Base-by-base conservation (phyloP, 2,888 invertebrate species). In the Cistogaster globosa region DNA sequence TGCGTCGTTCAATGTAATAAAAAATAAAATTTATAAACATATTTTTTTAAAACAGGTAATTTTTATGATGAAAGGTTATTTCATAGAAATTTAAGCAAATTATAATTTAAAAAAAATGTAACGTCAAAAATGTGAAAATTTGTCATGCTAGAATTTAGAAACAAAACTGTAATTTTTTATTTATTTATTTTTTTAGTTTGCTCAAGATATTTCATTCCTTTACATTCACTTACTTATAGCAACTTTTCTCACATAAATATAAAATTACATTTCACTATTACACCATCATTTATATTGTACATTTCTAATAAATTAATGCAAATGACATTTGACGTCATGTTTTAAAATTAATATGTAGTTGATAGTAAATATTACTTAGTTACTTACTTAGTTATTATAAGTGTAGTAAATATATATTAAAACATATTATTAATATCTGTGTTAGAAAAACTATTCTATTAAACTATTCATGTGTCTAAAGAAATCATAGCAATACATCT, bases 311-410 rank as follows among this genome's bases (percentile, higher is more conserved):
- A 55, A 26, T 26, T 57, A 74, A 78, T 78, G 74, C 22, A 68
- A 77, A 53, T 77, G 60, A 69, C 62, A 78, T 69, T 68, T 78
- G 62, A 69, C 22, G 78, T 78, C 74, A 79, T 63, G 26, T 55
- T 72, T 83, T 53, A 32, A 83, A 63, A 42, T 51, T 55, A 76
- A 75, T 55, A n/a, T n/a, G n/a, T n/a, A 53, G 45, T 48, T 48
- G 12, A 48, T 48, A 11, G 42, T 42, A 2, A 11, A 12, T 42
- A 42, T 9, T 38, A 42, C 42, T 32, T 8, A 32, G 32, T 32
- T 42, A 42, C 26, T 26, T 26, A 26, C 26, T 26, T 26, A 26
- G 26, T 26, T 42, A 42, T 42, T 42, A 1, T 5, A 32, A 32
- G 6, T 7, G 2, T 14, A n/a, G n/a, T n/a, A n/a, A 48, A 16